phyloP scores from a whole-genome alignment of 2,797 vertebrate genomes.

The Sebastes matsubarae region DNA sequence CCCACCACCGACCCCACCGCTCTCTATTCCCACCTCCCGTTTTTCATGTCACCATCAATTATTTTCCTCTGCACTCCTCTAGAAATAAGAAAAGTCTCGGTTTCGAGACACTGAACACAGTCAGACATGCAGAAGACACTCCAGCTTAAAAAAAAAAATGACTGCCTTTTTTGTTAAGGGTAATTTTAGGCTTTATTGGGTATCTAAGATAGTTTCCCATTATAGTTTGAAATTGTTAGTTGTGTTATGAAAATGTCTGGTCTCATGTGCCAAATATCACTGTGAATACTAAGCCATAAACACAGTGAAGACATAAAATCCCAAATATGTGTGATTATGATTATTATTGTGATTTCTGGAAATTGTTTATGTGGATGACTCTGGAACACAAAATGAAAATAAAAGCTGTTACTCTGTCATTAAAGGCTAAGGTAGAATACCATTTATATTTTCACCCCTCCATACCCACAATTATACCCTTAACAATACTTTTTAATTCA shows the following conservation, averaged over 20 bases:
- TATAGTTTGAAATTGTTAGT: background rate
- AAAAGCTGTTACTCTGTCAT: background rate
- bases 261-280: background rate
- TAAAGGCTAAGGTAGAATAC: background rate
- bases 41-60: constrained; percentile 71
- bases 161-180: too few species aligned
- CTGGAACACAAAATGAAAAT: background rate
- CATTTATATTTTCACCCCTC: background rate
- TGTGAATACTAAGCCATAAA: background rate
- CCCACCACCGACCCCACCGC: constrained; percentile 15
- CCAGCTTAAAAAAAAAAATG: background rate
- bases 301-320: background rate
- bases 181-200: background rate
- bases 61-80: constrained; percentile 56
- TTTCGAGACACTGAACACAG: constrained; percentile 31
- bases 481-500: background rate
- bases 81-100: constrained; percentile 47
- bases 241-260: background rate
- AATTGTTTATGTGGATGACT: background rate
- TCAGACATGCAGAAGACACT: constrained; percentile 17
- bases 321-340: background rate
- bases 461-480: background rate
- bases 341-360: background rate
- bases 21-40: constrained; percentile 36
- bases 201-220: background rate